Conservation (phyloP, 1,140 invertebrate species). For the Solenopsis invicta region DNA sequence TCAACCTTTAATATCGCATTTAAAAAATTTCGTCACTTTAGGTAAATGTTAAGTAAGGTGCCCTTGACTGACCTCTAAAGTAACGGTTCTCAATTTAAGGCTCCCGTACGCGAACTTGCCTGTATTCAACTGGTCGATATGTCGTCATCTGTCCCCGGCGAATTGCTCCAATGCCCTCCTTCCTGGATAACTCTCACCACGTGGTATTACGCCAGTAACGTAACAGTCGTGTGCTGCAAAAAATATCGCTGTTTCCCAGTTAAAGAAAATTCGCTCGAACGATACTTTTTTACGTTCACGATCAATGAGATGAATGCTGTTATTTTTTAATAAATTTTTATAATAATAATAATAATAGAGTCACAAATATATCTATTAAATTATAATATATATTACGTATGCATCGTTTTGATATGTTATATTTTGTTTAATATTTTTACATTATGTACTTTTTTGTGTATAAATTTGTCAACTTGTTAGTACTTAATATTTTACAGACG, state of each 20-base stretch:
- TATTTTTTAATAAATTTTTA: not conserved
- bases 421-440: not conserved
- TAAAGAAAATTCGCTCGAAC: not conserved
- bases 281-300: not conserved
- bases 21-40: slow-evolving; percentile 54
- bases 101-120: slow-evolving; percentile 14
- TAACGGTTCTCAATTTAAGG: slow-evolving; percentile 69
- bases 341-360: not conserved
- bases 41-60: slow-evolving; percentile 79
- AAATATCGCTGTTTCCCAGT: too few relatives aligned
- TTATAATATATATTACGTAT: not conserved
- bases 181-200: slow-evolving; percentile 34
- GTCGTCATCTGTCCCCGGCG: slow-evolving; percentile 63
- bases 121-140: slow-evolving; percentile 68
- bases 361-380: not conserved
- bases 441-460: not conserved
- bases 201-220: slow-evolving; percentile 46
- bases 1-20: slow-evolving; percentile 55
- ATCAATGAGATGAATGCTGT: not conserved
- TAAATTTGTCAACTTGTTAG: slow-evolving; percentile 7
- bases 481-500: not conserved
- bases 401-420: not conserved
- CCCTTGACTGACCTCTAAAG: slow-evolving; percentile 80
- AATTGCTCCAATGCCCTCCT: not conserved
- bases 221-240: not conserved